Percentiles rank a stretch among this genome's conserved stretches.
These are phyloP conservation scores for Mus pahari DNA, from an alignment of 2,113 vertebrate genomes.

Conservation along the genomic window DNA sequence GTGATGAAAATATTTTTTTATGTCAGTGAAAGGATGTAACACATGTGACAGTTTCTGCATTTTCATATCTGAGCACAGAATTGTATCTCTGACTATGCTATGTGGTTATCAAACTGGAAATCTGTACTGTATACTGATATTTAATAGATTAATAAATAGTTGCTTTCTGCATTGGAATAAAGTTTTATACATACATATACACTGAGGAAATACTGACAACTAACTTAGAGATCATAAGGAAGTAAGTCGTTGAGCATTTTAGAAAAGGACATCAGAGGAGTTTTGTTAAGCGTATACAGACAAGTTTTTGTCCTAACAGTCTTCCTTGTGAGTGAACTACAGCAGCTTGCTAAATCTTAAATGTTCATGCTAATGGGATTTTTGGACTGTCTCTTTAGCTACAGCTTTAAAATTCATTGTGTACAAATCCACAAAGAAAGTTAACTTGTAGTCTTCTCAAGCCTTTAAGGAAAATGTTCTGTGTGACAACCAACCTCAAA, in stretches of 20 bases:
- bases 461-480: slow-evolving; percentile 61
- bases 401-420: slow-evolving; percentile 70
- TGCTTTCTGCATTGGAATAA: slow-evolving; percentile 80
- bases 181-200: slow-evolving; percentile 42
- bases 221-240: slow-evolving; percentile 82
- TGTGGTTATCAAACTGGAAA: slow-evolving; percentile 86
- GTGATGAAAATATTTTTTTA: slow-evolving; percentile 78
- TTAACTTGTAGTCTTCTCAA: slow-evolving; percentile 68
- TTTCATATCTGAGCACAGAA: slow-evolving; percentile 76
- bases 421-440: slow-evolving; percentile 53
- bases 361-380: slow-evolving; percentile 58
- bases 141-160: slow-evolving; percentile 72
- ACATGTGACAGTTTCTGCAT: slow-evolving; percentile 76
- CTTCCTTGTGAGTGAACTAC: slow-evolving; percentile 40
- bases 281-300: slow-evolving; percentile 41
- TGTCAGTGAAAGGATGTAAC: slow-evolving; percentile 69
- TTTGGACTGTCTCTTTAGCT: slow-evolving; percentile 65
- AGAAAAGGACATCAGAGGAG: slow-evolving; percentile 69
- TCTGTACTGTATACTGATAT: slow-evolving; percentile 74
- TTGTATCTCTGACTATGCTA: slow-evolving; percentile 75
- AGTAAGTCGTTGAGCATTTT: slow-evolving; percentile 72
- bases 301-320: slow-evolving; percentile 64
- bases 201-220: slow-evolving; percentile 69
- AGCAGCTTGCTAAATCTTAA: slow-evolving; percentile 63
- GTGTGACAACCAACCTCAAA: slow-evolving; percentile 80